These are phyloP conservation scores for Ditylenchus weischeri DNA, from an alignment of 2,888 invertebrate species.

Conservation along the genomic window DNA sequence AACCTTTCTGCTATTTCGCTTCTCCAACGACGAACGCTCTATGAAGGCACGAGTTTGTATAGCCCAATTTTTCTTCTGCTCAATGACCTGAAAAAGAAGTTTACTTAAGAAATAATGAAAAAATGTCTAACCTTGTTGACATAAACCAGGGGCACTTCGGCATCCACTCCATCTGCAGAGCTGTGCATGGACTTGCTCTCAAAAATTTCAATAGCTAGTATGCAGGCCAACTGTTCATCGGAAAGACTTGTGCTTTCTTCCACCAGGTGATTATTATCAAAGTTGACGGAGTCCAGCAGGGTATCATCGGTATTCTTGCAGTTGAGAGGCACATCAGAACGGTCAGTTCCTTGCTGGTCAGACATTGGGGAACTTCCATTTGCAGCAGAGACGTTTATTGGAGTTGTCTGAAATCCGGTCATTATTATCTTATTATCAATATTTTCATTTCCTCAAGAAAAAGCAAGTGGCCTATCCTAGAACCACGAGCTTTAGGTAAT, in stretches of 20 bases:
- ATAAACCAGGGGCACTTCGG: constrained; percentile 79
- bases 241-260: constrained; percentile 13
- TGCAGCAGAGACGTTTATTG: too few species aligned
- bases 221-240: constrained; percentile 67
- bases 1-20: constrained; percentile 74
- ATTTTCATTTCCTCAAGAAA: too few species aligned
- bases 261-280: constrained; percentile 70
- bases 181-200: constrained; percentile 65
- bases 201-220: constrained; percentile 74
- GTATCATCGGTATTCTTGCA: constrained; percentile 66
- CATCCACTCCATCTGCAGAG: constrained; percentile 75
- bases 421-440: too few species aligned
- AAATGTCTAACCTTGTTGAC: constrained; percentile 60
- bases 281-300: constrained; percentile 72
- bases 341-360: neutral
- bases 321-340: constrained; percentile 22
- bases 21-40: constrained; percentile 75
- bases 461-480: neutral
- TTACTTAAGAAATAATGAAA: too few species aligned
- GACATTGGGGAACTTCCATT: neutral
- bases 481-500: too few species aligned
- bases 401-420: constrained; percentile 5
- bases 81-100: constrained; percentile 62
- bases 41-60: constrained; percentile 74
- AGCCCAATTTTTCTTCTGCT: constrained; percentile 73